phyloP scores from a whole-genome alignment of 1,140 invertebrate species.

The Cydia pomonella region DNA sequence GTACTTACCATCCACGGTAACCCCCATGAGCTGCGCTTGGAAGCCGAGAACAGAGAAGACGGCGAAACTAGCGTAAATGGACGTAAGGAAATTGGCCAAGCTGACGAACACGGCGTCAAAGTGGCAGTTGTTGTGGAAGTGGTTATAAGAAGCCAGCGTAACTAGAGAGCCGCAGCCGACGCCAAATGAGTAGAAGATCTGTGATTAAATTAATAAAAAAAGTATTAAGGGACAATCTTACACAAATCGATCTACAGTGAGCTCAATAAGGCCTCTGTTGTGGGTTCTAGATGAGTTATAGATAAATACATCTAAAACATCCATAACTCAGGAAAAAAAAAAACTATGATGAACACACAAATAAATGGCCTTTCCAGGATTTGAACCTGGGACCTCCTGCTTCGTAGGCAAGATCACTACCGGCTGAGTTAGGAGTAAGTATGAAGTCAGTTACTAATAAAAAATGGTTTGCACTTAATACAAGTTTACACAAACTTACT shows the following conservation, averaged over 20 bases:
- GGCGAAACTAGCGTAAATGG: conserved; percentile 87
- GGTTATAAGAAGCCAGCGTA: conserved; percentile 88
- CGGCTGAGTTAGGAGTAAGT: too few species aligned
- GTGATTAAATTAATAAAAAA: conserved; percentile 40
- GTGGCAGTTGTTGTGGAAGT: conserved; percentile 87
- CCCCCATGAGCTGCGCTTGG: conserved; percentile 84
- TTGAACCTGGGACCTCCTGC: too few species aligned
- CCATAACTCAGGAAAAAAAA: too few species aligned
- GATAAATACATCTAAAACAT: too few species aligned
- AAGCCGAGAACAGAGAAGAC: conserved; percentile 93
- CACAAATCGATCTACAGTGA: too few species aligned
- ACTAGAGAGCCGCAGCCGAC: conserved; percentile 87
- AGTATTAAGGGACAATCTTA: too few species aligned
- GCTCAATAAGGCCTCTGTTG: too few species aligned
- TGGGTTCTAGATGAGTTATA: too few species aligned
- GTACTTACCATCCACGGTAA: conserved; percentile 78
- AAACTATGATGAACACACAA: too few species aligned
- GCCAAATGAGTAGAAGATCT: conserved; percentile 89
- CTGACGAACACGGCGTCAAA: conserved; percentile 86
- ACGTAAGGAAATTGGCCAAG: conserved; percentile 86
- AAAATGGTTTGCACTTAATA: background rate
- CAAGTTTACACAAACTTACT: too few species aligned
- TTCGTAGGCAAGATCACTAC: too few species aligned
- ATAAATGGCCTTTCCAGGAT: too few species aligned
- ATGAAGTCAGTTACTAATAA: background rate